Percentiles rank a stretch among this genome's conserved stretches.
Conservation (phyloP, 2,113 vertebrate species). For the Ammodytes dubius region DNA sequence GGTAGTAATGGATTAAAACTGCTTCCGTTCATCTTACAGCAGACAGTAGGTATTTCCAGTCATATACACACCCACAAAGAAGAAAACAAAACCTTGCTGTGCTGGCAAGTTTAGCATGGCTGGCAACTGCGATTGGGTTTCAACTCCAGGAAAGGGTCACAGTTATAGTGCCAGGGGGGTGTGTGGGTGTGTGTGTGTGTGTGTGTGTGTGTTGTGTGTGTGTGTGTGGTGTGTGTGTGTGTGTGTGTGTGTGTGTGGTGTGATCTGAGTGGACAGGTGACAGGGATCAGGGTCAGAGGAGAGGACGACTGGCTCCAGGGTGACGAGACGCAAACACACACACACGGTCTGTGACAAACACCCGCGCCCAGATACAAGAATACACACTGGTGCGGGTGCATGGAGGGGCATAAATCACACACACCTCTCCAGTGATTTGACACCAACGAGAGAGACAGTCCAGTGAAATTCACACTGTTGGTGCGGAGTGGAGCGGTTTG, state of each 20-base stretch:
- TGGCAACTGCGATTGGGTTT: slow-evolving; percentile 66
- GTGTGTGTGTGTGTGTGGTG: slow-evolving; percentile 39
- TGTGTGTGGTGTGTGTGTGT: slow-evolving; percentile 32
- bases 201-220: slow-evolving; percentile 34
- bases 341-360: slow-evolving; percentile 9
- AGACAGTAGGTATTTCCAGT: slow-evolving; percentile 42
- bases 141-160: slow-evolving; percentile 72
- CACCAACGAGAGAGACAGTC: slow-evolving; percentile 35
- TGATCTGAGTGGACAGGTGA: slow-evolving; percentile 82
- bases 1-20: neutral
- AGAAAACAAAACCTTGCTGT: slow-evolving; percentile 71
- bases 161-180: slow-evolving; percentile 59
- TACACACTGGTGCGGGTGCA: slow-evolving; percentile 10
- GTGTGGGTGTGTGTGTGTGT: slow-evolving; percentile 38
- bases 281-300: slow-evolving; percentile 75
- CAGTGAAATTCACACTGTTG: slow-evolving; percentile 44
- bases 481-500: neutral
- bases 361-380: slow-evolving; percentile 22
- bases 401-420: slow-evolving; percentile 18
- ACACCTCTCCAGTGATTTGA: slow-evolving; percentile 47
- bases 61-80: slow-evolving; percentile 40
- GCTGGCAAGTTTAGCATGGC: slow-evolving; percentile 64
- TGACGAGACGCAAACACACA: slow-evolving; percentile 63
- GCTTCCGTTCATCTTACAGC: slow-evolving; percentile 29
- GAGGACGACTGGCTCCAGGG: slow-evolving; percentile 70